Evolutionary conservation across 2,113 vertebrate genomes (phyloP).

Genomic region (Mobula birostris): DNA sequence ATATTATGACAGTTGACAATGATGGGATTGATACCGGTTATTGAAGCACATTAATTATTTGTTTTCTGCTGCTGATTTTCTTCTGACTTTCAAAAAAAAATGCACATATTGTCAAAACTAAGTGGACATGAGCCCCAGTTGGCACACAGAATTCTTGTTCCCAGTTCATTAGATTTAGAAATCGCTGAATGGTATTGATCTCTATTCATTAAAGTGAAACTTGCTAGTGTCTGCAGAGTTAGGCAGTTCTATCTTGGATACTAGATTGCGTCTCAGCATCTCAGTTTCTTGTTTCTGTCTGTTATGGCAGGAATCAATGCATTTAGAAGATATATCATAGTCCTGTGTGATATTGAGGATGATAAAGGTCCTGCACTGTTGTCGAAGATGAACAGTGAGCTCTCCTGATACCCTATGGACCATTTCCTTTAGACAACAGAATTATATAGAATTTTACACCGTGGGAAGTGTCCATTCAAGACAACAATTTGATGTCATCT

Average conservation of each 20-base stretch:
- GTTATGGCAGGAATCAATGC: neutral
- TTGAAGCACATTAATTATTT: neutral
- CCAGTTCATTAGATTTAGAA: neutral
- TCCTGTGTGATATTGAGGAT: neutral
- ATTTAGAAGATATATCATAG: neutral
- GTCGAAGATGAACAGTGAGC: neutral
- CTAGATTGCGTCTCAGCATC: neutral
- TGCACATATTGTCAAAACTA: neutral
- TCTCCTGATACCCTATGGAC: neutral
- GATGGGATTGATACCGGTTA: neutral
- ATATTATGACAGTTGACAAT: neutral
- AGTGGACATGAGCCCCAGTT: neutral
- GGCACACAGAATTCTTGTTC: neutral
- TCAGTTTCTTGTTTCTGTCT: neutral
- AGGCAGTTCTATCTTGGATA: neutral
- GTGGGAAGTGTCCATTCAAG: neutral
- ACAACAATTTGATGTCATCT: neutral
- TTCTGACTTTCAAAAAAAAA: neutral
- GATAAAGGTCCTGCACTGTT: neutral
- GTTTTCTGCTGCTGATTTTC: neutral
- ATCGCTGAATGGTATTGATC: neutral
- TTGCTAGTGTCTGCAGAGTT: neutral
- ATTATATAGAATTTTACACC: neutral
- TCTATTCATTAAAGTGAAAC: neutral
- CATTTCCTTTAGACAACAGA: neutral